Evolutionary conservation across 2,888 invertebrate species (phyloP), one percentile per base, ranked within the genome.

Genomic region (Pseudanteris insignis): DNA sequence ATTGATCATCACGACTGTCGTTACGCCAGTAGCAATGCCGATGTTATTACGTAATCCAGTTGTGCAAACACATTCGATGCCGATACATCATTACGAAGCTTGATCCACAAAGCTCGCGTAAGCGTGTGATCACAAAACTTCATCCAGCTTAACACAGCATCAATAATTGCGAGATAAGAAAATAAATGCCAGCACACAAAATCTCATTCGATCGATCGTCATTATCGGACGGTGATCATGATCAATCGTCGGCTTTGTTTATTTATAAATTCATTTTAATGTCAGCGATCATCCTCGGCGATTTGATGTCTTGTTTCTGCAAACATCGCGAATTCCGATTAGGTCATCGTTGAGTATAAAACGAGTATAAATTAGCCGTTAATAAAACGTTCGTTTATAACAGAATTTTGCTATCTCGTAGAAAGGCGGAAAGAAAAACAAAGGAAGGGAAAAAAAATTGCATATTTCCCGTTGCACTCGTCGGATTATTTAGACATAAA

Each of bases 281-380:
- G 50, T 48, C 43, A 44, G 34, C 54, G 8, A 12, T 24, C 15
- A 10, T 6, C 18, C n/a, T n/a, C n/a, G n/a, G 8, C 36, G 11
- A 25, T 29, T 43, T 58, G 38, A 58, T 15, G 33, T 58, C 57
- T 58, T 44, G 38, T 32, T 58, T 48, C 43, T 44, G 28, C 13
- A 14, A 1, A 8, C 2, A 2, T 2, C 8, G 9, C 26, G 3
- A 15, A 32, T 37, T 46, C 36, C 14, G 32, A 36, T 41, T 30
- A 30, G 26, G 33, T 48, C 55, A 41, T 7, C 2, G 21, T 5
- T 36, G 28, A 38, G 38, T 38, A 26, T 38, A 38, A 30, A 21
- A 8, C 32, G 15, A 11, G 11, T 24, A 33, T 24, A 25, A 34
- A 25, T 13, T 40, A 8, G 43, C 29, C 37, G 29, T 43, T 37